Evolutionary conservation across 2,113 vertebrate genomes (phyloP), one percentile per base, ranked within the genome.

Genomic region (Alouatta palliata): DNA sequence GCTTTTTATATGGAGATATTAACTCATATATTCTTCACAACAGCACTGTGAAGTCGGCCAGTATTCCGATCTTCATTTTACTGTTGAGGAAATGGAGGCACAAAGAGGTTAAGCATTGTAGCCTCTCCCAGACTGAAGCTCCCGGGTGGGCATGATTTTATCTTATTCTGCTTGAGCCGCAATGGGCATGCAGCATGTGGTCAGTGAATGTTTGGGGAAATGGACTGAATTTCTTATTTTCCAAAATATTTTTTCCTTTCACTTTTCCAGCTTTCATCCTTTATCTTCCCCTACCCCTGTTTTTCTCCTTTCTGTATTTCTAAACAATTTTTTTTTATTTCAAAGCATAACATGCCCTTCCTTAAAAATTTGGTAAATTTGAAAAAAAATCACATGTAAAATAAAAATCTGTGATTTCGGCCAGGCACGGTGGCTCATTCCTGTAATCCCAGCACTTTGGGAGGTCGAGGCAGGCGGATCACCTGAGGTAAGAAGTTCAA

Each of bases 111-210:
- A 17, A 27, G 30, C 20, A 8, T 43, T 19, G 21, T 5, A 66
- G 27, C 16, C 84, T 21, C 16, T 66, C 75, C 58, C 32, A 45
- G 21, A 66, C 20, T 12, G 58, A 56, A 56, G 8, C 11, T 56
- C 32, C 11, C 0, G 10, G 47, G 8, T 4, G 0, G 2, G 5
- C 3, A 0, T 56, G 27, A 19, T 49, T 2, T 32, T 32, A 56
- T 58, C n/a, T 45, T 14, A 12, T 43, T 58, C 75, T 91, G 8
- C n/a, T 40, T 20, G 9, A 16, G 47, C 25, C 17, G 5, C 10
- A 30, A 64, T 20, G 7, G 8, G 77, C 47, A 23, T 20, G 3
- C 4, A 30, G 76, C 7, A 1, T 23, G 7, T 5, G 35, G 64
- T 27, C 35, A 32, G 35, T 1, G 25, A 25, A 19, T 49, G 43